Conservation (phyloP, 1,140 invertebrate genomes). For the Calliopsis andreniformis region DNA sequence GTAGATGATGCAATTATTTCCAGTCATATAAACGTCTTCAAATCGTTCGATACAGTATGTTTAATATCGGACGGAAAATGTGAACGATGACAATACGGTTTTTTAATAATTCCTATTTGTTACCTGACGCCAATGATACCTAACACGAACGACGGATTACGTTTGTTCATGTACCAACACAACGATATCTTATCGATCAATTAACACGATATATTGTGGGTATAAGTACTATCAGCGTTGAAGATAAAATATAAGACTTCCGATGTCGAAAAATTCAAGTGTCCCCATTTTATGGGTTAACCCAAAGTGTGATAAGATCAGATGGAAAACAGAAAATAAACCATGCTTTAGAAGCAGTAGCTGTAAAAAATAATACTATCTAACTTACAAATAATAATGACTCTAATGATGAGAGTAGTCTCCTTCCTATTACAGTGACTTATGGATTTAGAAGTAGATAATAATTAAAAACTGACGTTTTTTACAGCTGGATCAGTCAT, state of each 20-base stretch:
- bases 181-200: slow-evolving; percentile 8
- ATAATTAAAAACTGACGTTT: neutral
- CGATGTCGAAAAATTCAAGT: neutral
- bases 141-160: neutral
- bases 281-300: neutral
- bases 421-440: no score
- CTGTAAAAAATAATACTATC: no score
- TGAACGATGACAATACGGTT: neutral
- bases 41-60: no score
- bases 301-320: neutral
- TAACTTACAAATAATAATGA: no score
- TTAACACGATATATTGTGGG: neutral
- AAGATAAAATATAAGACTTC: neutral
- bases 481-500: slow-evolving; percentile 82
- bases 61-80: neutral
- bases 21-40: no score
- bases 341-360: no score
- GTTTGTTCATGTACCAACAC: neutral
- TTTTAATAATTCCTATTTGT: neutral
- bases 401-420: neutral
- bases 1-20: no score
- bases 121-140: accelerated
- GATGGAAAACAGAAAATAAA: no score
- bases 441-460: no score
- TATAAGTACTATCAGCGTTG: neutral